Base-by-base conservation (phyloP, 2,113 vertebrate species). In the Epinephelus cyanopodus region DNA sequence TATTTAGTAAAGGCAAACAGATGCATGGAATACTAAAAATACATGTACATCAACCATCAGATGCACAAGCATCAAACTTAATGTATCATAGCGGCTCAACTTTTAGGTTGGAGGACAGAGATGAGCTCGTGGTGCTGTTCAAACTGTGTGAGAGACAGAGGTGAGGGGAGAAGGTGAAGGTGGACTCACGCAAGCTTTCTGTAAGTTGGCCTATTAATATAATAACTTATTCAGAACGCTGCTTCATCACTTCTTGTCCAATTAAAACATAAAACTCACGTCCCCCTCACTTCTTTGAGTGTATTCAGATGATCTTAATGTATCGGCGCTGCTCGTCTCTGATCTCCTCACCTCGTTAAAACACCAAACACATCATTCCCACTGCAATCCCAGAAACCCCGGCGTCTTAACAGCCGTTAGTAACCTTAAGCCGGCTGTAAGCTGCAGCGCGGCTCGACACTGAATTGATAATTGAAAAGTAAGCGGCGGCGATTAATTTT, bases 401-500 rank as follows among this genome's bases (percentile, higher is more conserved):
- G 13, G 65, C 23, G 70, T 87, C 91, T 94, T 93, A 87, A 81
- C 82, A 61, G 84, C 93, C 85, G 90, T 92, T 93, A 93, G 90
- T 92, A 70, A 89, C 67, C 83, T 73, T 94, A 94, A 95, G 89
- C 92, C 85, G 4, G 21, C 90, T 45, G 25, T 93, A 93, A 95
- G 92, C 95, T 87, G 85, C 87, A 12, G 83, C 64, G 75, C 80
- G 6, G 69, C 79, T 77, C 47, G 6, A 84, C 86, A 76, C 82
- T 89, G 85, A 89, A 93, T 92, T 93, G 90, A 90, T 91, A 90
- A 92, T 94, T 92, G 91, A 92, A 93, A 93, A 93, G 86, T 86
- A 92, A 92, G 88, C 69, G 23, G 67, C 62, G 11, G 88, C 47
- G 91, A 92, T 95, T 94, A 78, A 83, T 89, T 92, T 92, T 90